Evolutionary conservation across 2,113 vertebrate genomes (phyloP).

Genomic region (Callorhinus ursinus): DNA sequence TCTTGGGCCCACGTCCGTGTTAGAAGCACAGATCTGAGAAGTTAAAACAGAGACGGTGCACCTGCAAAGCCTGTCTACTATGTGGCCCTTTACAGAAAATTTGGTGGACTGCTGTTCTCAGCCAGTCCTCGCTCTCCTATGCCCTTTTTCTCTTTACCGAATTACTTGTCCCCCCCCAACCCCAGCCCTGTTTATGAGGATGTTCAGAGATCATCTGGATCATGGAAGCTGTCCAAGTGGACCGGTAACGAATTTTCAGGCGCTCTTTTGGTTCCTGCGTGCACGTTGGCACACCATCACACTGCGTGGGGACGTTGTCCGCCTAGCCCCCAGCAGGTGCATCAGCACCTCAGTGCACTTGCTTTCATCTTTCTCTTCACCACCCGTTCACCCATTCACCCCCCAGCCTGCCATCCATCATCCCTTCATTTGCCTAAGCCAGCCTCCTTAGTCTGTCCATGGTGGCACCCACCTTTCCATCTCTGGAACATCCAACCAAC

Average conservation of each 20-base stretch:
- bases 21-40: neutral
- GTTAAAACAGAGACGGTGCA: accelerated
- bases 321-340: neutral
- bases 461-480: neutral
- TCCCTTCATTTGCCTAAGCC: no score
- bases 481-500: neutral
- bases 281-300: accelerated
- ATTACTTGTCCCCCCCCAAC: neutral
- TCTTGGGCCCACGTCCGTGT: neutral
- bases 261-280: no score
- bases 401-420: neutral
- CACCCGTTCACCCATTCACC: neutral
- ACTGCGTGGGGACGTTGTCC: accelerated
- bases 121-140: neutral
- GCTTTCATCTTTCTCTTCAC: neutral
- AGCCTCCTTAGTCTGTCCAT: neutral
- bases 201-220: neutral
- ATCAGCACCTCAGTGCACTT: neutral
- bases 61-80: neutral
- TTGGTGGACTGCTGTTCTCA: neutral
- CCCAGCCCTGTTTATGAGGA: neutral
- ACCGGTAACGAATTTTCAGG: neutral
- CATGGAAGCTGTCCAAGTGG: no score
- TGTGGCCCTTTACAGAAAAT: neutral
- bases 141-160: neutral